Conservation (phyloP, 2,797 vertebrate species). For the Setipinna tenuifilis region DNA sequence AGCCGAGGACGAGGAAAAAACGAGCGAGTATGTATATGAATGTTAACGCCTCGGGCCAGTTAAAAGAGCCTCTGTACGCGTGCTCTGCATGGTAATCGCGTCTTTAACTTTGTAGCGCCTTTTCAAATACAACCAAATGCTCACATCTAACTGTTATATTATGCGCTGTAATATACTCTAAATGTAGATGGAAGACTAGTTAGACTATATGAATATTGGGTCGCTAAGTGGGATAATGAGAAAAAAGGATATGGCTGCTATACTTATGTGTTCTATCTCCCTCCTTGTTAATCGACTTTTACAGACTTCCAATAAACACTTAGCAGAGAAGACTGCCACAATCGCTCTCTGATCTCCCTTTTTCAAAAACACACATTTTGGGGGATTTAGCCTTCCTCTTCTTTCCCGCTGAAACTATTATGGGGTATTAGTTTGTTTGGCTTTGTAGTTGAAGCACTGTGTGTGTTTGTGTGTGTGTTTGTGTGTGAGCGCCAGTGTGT, state of each 20-base stretch:
- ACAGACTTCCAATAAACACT: constrained; percentile 1
- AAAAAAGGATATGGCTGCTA: neutral
- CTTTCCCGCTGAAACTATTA: constrained; percentile 10
- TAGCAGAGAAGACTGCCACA: neutral
- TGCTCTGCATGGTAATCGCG: neutral
- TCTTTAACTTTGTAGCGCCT: neutral
- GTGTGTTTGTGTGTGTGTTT: too few species aligned
- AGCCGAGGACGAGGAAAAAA: neutral
- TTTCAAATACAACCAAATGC: neutral
- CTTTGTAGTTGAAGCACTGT: neutral
- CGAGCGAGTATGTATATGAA: neutral
- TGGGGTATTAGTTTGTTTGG: neutral
- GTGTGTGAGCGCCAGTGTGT: too few species aligned
- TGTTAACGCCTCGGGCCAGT: neutral
- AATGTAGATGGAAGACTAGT: neutral
- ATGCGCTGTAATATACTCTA: neutral
- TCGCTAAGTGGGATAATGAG: neutral
- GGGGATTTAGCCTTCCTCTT: neutral
- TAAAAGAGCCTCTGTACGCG: neutral
- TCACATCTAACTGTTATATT: neutral
- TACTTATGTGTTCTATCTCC: neutral
- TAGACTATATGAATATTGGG: neutral
- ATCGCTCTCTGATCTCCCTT: neutral
- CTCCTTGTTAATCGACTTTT: neutral
- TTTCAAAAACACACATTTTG: neutral